Base-by-base conservation (phyloP, 1,140 invertebrate species). In the Neodiprion fabricii region DNA sequence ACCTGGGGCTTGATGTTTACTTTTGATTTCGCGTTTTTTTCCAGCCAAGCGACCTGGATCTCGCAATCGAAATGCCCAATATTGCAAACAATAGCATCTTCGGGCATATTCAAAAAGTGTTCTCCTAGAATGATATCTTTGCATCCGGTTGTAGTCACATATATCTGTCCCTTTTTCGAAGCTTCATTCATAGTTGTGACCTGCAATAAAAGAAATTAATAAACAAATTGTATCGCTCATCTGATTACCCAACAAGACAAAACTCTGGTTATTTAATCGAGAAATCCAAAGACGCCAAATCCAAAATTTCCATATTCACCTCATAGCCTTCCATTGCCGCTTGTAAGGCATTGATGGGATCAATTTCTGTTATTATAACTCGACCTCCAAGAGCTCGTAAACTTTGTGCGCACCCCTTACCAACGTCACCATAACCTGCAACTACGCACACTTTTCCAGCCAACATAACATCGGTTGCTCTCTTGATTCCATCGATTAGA, bases 51-150 rank as follows among this genome's bases (percentile, higher is more conserved):
- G 5, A 99, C 97, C 89, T 99, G 95, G 82, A 99, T 96, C 91
- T 99, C 99, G 87, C 96, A 98, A 79, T 94, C 94, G 89, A 99
- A 99, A 87, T 99, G 99, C 17, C 99, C 99, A 86, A 99, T 99
- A 85, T 99, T 99, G 86, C 98, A 99, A 66, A 99, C 95, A 84
- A 99, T 99, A 21, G 97, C 92, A 90, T 99, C 98, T 86, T 99
- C 96, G 76, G 94, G 93, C 97, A 99, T 99, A 79, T 94, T 91
- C 50, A 94, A 80, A 81, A 99, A 96, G 87, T 99, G 98, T 67
- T 95, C 90, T 14, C 93, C 94, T 69, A 90, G 89, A 75, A 99
- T 96, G 72, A 99, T 99, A 81, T 96, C 95, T 81, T 96, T 95
- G 88, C 98, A 99, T 53, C 99, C 99, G 48, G 98, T 99, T 9